Percentiles rank a stretch among this genome's conserved stretches.
Conservation (phyloP, 2,797 vertebrate genomes). For the Hybognathus amarus region DNA sequence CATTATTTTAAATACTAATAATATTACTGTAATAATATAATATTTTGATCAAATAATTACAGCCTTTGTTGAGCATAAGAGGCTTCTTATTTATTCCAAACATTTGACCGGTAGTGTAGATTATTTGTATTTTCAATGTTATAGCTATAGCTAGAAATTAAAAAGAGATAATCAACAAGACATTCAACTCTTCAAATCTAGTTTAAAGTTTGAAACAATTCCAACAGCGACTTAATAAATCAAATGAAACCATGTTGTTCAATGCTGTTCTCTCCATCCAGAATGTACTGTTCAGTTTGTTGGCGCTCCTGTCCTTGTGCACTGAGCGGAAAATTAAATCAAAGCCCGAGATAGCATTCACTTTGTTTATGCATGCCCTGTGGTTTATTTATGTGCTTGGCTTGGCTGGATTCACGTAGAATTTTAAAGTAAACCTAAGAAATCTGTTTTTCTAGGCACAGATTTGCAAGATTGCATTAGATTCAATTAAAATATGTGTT, state of each 20-base stretch:
- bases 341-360: background rate
- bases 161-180: background rate
- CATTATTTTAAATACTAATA: background rate
- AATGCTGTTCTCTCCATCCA: background rate
- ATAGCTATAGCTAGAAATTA: background rate
- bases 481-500: slow-evolving; percentile 4
- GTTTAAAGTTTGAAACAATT: background rate
- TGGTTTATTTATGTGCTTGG: background rate
- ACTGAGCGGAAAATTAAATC: slow-evolving; percentile 1
- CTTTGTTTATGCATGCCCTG: background rate
- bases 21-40: background rate
- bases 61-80: background rate
- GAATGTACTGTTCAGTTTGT: background rate
- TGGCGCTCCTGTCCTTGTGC: slow-evolving; percentile 11
- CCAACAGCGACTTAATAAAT: background rate
- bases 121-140: background rate
- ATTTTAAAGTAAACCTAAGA: background rate
- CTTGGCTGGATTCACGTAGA: background rate
- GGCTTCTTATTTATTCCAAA: background rate
- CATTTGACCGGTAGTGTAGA: background rate
- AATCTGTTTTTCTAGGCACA: background rate
- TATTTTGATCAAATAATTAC: background rate
- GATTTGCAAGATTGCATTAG: background rate
- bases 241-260: background rate
- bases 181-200: background rate